Percentiles rank a stretch among this genome's conserved stretches.
These are phyloP conservation scores for Macaria notata DNA, from an alignment of 2,888 invertebrate species.

Conservation along the genomic window DNA sequence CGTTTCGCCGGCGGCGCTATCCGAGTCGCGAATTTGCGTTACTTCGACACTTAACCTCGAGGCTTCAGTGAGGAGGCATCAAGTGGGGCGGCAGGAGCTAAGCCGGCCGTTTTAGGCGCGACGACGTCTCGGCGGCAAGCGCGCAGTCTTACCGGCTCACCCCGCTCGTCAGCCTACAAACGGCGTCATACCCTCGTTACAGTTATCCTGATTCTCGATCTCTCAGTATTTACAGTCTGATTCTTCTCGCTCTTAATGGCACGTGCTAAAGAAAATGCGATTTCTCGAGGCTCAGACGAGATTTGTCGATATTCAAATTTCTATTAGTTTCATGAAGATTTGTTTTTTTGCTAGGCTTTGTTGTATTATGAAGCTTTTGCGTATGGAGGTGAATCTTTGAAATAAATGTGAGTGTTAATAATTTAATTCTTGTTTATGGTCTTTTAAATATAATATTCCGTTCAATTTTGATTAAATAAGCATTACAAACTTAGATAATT, in stretches of 20 bases:
- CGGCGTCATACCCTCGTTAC: slow-evolving; percentile 68
- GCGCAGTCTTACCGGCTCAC: slow-evolving; percentile 70
- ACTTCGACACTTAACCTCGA: slow-evolving; percentile 73
- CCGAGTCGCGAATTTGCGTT: slow-evolving; percentile 72
- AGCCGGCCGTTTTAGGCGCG: slow-evolving; percentile 71
- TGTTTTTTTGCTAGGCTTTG: too few species aligned
- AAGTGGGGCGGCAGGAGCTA: slow-evolving; percentile 68
- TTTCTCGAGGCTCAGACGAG: background rate
- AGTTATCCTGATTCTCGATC: slow-evolving; percentile 62
- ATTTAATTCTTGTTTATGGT: too few species aligned
- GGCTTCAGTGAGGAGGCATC: slow-evolving; percentile 75
- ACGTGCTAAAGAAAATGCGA: slow-evolving; percentile 26
- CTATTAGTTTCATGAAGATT: too few species aligned
- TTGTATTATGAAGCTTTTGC: too few species aligned
- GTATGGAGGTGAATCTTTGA: too few species aligned
- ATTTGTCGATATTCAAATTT: too few species aligned
- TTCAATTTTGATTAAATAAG: too few species aligned
- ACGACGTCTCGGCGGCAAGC: slow-evolving; percentile 71
- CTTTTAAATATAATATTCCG: too few species aligned
- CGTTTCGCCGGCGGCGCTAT: slow-evolving; percentile 38
- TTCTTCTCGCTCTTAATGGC: slow-evolving; percentile 27
- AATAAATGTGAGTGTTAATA: too few species aligned
- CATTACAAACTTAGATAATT: too few species aligned
- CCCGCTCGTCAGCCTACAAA: slow-evolving; percentile 57
- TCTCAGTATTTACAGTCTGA: slow-evolving; percentile 51